Percentiles rank a stretch among this genome's conserved stretches.
These are phyloP conservation scores for Drosophila koepferae DNA, from an alignment of 2,888 invertebrate genomes.

Conservation along the genomic window DNA sequence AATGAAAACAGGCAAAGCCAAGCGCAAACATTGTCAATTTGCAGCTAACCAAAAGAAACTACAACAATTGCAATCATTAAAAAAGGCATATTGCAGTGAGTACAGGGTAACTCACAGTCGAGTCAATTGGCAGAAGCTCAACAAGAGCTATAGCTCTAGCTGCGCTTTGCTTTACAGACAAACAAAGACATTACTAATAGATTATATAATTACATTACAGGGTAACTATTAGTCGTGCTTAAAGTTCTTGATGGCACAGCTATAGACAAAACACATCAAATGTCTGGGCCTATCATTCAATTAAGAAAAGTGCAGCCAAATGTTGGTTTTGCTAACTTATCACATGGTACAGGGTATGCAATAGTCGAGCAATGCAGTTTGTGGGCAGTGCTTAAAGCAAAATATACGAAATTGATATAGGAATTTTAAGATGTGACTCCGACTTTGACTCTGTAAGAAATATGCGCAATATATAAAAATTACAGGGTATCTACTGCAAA, in stretches of 20 bases:
- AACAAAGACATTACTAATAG: too few relatives aligned
- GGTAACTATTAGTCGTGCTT: neutral
- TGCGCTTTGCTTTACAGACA: too few relatives aligned
- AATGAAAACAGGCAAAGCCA: constrained; percentile 8
- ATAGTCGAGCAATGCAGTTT: neutral
- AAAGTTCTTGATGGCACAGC: too few relatives aligned
- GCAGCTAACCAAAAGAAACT: constrained; percentile 14
- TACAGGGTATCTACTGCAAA: neutral
- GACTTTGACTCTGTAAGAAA: too few relatives aligned
- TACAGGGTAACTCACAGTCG: constrained; percentile 19
- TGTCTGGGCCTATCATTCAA: too few relatives aligned
- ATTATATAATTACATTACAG: neutral
- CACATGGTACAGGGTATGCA: neutral
- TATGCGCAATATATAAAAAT: neutral
- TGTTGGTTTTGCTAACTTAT: too few relatives aligned
- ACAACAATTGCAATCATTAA: constrained; percentile 39
- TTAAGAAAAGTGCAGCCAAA: neutral
- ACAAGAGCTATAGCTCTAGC: too few relatives aligned
- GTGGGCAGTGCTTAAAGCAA: neutral
- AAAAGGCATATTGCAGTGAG: too few relatives aligned
- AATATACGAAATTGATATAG: neutral
- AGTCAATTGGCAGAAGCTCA: too few relatives aligned
- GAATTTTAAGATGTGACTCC: neutral
- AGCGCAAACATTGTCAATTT: constrained; percentile 32
- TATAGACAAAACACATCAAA: fast-evolving